Conservation (phyloP, 2,888 invertebrate species). For the Apamea epomidion region DNA sequence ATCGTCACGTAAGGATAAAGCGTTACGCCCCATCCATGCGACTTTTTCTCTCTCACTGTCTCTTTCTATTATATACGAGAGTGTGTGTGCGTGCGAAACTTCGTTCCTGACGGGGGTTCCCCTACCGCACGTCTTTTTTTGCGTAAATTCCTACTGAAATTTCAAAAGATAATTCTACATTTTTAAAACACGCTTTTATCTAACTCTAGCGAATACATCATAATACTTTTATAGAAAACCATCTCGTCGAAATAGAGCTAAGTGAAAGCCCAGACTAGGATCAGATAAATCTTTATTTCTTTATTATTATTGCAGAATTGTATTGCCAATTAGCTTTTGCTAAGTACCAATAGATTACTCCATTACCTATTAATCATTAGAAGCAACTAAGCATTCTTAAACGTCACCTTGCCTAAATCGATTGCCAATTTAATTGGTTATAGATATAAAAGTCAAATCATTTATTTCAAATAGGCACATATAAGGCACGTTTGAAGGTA, state of each 20-base stretch:
- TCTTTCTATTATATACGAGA: neutral
- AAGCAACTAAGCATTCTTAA: neutral
- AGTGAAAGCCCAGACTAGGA: neutral
- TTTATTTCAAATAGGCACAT: too few relatives aligned
- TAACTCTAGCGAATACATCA: neutral
- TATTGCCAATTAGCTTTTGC: neutral
- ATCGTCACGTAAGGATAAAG: neutral
- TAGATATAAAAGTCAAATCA: too few relatives aligned
- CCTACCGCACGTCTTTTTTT: neutral
- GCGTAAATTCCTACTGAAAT: fast-evolving
- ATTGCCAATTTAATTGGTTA: neutral
- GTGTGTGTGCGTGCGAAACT: neutral
- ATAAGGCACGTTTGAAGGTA: too few relatives aligned
- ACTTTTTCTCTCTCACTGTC: neutral
- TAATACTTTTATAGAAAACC: neutral
- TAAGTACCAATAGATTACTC: neutral
- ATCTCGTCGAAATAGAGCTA: neutral
- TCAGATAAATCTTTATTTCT: neutral
- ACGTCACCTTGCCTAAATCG: neutral
- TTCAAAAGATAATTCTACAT: neutral
- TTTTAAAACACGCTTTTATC: neutral
- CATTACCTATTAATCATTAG: neutral
- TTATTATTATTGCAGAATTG: neutral
- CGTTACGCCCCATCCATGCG: neutral
- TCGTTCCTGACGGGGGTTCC: neutral